A percentile compares a stretch with the other conserved stretches of the same genome.
These are phyloP conservation scores for Cygnus atratus DNA, from an alignment of 2,113 vertebrate species.

Conservation along the genomic window DNA sequence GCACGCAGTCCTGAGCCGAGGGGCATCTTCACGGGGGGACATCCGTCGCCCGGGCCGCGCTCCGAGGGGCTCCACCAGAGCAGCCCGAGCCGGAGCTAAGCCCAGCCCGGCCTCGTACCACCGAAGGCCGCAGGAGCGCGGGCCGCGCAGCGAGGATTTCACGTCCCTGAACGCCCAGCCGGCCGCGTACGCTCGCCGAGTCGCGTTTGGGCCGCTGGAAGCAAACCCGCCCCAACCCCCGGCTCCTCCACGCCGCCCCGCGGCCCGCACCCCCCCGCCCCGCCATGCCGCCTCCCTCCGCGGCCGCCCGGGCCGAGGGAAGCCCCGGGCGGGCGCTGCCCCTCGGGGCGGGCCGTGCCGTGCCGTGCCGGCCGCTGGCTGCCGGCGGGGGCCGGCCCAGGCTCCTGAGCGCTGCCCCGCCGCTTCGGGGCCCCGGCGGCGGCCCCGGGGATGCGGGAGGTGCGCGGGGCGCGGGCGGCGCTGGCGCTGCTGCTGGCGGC, in stretches of 20 bases:
- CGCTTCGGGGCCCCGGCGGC: background rate
- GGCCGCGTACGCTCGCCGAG: too few relatives aligned
- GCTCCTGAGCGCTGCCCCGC: background rate
- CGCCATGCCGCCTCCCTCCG: background rate
- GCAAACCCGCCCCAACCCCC: fast-evolving
- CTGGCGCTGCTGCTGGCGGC: constrained; percentile 33
- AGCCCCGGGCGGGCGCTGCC: too few relatives aligned
- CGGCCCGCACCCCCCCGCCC: background rate
- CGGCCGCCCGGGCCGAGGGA: background rate
- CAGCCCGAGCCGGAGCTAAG: too few relatives aligned
- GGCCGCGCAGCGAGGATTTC: too few relatives aligned
- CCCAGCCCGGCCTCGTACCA: too few relatives aligned
- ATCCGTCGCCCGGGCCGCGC: fast-evolving
- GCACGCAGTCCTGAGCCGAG: background rate
- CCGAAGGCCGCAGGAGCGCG: too few relatives aligned
- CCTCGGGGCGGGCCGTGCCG: background rate
- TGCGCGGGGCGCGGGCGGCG: background rate
- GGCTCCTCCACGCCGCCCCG: background rate
- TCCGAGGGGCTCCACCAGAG: background rate
- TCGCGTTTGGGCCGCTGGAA: too few relatives aligned
- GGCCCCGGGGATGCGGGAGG: background rate
- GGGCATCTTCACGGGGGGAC: background rate
- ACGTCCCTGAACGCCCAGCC: too few relatives aligned
- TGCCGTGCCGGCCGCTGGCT: too few relatives aligned
- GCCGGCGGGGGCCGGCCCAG: background rate